Evolutionary conservation across 2,888 invertebrate species (phyloP), one percentile per base, ranked within the genome.

Genomic region (Ectemnius continuus): DNA sequence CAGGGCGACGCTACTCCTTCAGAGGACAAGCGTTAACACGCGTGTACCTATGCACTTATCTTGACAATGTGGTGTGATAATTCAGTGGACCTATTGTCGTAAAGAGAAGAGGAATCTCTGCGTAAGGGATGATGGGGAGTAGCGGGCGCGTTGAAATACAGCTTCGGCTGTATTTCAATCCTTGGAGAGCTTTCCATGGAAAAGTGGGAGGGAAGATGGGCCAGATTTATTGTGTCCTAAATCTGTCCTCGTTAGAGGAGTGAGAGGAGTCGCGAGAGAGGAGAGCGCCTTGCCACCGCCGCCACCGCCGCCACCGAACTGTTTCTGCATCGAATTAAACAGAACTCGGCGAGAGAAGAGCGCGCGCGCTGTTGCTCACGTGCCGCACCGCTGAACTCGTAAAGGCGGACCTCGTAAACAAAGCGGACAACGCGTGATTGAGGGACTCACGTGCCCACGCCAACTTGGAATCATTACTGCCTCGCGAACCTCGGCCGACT

Each of bases 191-290:
- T 36, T 36, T 52, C 52, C 16, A 13, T 5, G 16, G 16, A 16
- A 52, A 52, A 52, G n/a, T 52, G 52, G 52, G 16, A 52, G 52
- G 64, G 16, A 8, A 16, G 61, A 47, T 14, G n/a, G 46, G 16
- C 28, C 57, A 56, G 57, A 57, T 64, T 64, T 64, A 64, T 64
- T 64, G 57, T 57, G 20, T 23, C 16, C 46, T 64, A 64, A 57
- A 64, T 64, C 57, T 64, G 57, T 57, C 64, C 57, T 46, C 48
- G 36, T 36, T 36, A 36, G 36, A 36, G 36, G 36, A 36, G 36
- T 36, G 6, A 11, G 8, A 13, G 16, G 8, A 13, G 16, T 52
- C 52, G 52, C 52, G 14, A 14, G 36, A 14, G 36, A 11, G 8
- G 8, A 8, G 23, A 6, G 14, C 16, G 46, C 61, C 2, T 18